Percentiles rank a stretch among this genome's conserved stretches.
Evolutionary conservation across 2,888 invertebrate genomes (phyloP).

Genomic region (Nudaria mundana): DNA sequence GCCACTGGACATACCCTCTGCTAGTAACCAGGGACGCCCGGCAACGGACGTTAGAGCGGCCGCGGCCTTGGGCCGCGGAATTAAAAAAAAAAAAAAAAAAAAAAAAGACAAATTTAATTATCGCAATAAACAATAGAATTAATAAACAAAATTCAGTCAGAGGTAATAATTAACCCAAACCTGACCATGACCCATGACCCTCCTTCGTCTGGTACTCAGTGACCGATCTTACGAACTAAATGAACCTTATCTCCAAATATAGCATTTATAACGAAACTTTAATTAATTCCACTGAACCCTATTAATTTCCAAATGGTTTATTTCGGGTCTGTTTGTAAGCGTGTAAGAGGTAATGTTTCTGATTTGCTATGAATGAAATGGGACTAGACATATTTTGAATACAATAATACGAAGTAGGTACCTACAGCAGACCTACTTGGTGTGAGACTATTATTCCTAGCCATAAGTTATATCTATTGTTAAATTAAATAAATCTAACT

Average conservation of each 20-base stretch:
- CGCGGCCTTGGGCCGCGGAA: too few relatives aligned
- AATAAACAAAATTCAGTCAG: not conserved
- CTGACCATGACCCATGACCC: constrained; percentile 5
- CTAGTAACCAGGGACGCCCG: too few relatives aligned
- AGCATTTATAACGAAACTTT: constrained; percentile 46
- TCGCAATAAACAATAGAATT: not conserved
- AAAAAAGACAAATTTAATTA: too few relatives aligned
- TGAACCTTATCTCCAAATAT: constrained; percentile 32
- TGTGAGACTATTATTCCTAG: too few relatives aligned
- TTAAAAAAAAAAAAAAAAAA: too few relatives aligned
- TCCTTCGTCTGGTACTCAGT: constrained; percentile 5
- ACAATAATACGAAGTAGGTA: too few relatives aligned
- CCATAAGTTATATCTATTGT: too few relatives aligned
- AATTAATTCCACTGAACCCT: constrained; percentile 50
- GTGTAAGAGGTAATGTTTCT: constrained; percentile 5
- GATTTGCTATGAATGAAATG: not conserved
- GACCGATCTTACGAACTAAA: constrained; percentile 11
- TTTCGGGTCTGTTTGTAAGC: constrained; percentile 21
- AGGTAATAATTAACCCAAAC: constrained; percentile 7
- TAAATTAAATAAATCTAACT: too few relatives aligned
- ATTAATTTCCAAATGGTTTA: constrained; percentile 45
- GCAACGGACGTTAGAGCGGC: too few relatives aligned
- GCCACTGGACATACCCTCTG: too few relatives aligned
- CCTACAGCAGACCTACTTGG: too few relatives aligned
- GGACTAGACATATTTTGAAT: not conserved